Conservation (phyloP, 2,797 vertebrate genomes). For the Galaxias olidus region DNA sequence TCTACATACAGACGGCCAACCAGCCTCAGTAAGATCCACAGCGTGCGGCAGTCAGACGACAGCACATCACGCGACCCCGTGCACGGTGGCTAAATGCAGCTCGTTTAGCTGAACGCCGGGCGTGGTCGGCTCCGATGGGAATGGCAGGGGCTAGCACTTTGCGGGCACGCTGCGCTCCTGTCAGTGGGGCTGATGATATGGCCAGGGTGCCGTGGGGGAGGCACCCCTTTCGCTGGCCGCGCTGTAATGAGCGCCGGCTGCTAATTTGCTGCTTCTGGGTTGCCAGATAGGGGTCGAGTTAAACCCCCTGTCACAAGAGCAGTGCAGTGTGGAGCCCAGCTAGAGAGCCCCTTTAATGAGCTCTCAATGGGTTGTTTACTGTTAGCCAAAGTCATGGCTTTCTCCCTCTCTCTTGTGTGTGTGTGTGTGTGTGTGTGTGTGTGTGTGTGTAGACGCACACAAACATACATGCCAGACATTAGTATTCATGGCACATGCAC, state of each 20-base stretch:
- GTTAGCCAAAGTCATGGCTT: conserved; percentile 69
- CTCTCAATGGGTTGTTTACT: conserved; percentile 74
- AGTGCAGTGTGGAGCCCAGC: conserved; percentile 46
- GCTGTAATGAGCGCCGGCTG: conserved; percentile 67
- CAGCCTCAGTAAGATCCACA: no score
- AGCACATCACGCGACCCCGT: neutral
- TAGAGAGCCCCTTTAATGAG: conserved; percentile 70
- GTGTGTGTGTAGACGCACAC: conserved; percentile 1
- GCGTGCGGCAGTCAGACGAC: no score
- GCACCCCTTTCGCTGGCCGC: conserved; percentile 48
- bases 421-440: no score
- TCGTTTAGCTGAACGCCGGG: conserved; percentile 50
- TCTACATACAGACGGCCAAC: neutral
- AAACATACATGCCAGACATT: conserved; percentile 14
- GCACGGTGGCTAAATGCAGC: conserved; percentile 41
- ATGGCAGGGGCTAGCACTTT: conserved; percentile 39
- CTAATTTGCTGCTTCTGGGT: conserved; percentile 72
- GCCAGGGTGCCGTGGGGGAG: conserved; percentile 34
- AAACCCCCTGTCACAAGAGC: conserved; percentile 59
- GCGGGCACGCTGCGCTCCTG: conserved; percentile 57
- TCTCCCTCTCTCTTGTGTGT: conserved; percentile 36
- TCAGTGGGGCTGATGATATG: conserved; percentile 62
- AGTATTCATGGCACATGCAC: neutral
- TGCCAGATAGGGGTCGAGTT: conserved; percentile 61
- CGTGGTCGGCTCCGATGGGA: conserved; percentile 44